Evolutionary conservation across 2,888 invertebrate species (phyloP), one percentile per base, ranked within the genome.

Genomic region (Eupithecia inturbata): DNA sequence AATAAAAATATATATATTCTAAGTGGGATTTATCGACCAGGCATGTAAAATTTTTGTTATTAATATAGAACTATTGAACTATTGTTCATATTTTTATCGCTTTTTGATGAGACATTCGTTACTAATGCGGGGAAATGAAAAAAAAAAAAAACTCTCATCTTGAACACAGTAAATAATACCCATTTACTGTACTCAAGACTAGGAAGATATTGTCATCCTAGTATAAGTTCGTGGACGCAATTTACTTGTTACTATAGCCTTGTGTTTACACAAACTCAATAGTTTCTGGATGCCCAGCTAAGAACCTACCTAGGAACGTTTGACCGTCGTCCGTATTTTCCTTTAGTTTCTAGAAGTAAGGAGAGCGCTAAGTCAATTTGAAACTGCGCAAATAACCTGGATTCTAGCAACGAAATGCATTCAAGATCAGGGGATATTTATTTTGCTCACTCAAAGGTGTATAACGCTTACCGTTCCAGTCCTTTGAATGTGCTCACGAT

Each of bases 401-500:
- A 67, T 71, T 68, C 70, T 64, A 67, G 57, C 71, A 74, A 49
- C 53, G 73, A 76, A 75, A 77, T 77, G 77, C 73, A 81, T 82
- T 82, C 80, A 82, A 86, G 85, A 88, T 87, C 80, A 83, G 79
- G 75, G 41, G 84, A 89, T 88, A 89, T 90, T 90, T 90, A 90
- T 89, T 90, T 90, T 87, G 86, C 88, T 86, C 85, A 86, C 87
- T 91, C 90, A 90, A 90, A 92, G 88, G 88, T 89, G 87, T 90
- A 90, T 88, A 90, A 90, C 90, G 87, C 91, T 88, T 85, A 87
- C 88, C 87, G 90, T 90, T 90, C 88, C 87, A 89, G 91, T 91
- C 89, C 89, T 92, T 92, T 92, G 92, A 92, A 89, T 90, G 89
- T 91, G 91, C 91, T 92, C 91, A 88, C 88, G 86, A 90, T 91